phyloP scores from a whole-genome alignment of 2,888 invertebrate species.

The Drosophila mettleri region DNA sequence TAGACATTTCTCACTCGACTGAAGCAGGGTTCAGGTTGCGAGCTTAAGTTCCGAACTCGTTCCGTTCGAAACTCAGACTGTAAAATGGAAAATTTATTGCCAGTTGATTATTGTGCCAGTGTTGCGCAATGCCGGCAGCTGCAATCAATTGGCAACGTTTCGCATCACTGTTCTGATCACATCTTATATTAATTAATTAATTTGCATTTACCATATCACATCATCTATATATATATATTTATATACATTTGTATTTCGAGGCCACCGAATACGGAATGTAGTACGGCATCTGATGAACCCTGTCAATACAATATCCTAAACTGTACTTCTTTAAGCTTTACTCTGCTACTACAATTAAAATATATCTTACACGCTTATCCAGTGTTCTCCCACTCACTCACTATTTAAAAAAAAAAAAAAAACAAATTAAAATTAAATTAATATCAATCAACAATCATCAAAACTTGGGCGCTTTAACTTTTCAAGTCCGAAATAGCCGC shows the following conservation, averaged over 20 bases:
- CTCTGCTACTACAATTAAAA: slow-evolving; percentile 43
- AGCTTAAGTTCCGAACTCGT: slow-evolving; percentile 76
- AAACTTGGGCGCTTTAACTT: slow-evolving; percentile 83
- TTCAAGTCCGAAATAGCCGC: slow-evolving; percentile 84
- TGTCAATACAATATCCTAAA: slow-evolving; percentile 41
- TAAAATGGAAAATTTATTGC: slow-evolving; percentile 34
- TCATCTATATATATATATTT: not conserved
- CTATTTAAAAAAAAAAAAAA: slow-evolving; percentile 22
- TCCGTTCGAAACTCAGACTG: slow-evolving; percentile 77
- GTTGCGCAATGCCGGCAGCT: slow-evolving; percentile 29
- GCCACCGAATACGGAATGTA: slow-evolving; percentile 70
- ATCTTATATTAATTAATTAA: slow-evolving; percentile 50
- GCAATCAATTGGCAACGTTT: slow-evolving; percentile 63
- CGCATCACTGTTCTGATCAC: slow-evolving; percentile 57
- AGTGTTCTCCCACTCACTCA: slow-evolving; percentile 83
- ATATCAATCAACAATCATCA: slow-evolving; percentile 36
- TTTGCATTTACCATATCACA: slow-evolving; percentile 7
- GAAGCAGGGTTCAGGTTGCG: slow-evolving; percentile 76
- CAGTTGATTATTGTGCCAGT: slow-evolving; percentile 60
- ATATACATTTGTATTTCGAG: slow-evolving; percentile 44
- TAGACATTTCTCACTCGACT: slow-evolving; percentile 59
- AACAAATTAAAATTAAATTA: no score
- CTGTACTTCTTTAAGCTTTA: slow-evolving; percentile 42
- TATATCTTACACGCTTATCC: slow-evolving; percentile 77
- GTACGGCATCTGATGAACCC: slow-evolving; percentile 68